Base-by-base conservation (phyloP, 1,140 invertebrate species). In the Coelopa frigida region DNA sequence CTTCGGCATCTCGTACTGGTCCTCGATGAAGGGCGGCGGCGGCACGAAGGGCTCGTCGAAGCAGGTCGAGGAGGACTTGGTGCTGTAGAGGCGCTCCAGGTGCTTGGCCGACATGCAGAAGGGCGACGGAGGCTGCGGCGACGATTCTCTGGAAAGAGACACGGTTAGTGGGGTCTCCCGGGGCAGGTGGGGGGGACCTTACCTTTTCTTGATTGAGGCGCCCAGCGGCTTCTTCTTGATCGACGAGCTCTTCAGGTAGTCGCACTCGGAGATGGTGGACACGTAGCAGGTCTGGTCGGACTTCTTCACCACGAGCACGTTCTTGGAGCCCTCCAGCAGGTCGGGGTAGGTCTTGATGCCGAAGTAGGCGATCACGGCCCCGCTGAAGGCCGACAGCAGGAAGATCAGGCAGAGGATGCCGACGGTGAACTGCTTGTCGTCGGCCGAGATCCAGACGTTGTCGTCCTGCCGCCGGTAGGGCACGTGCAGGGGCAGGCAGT, bases 1-100 rank as follows among this genome's bases (percentile, higher is more conserved):
- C 22, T 55, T 61, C 0, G 58, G 57, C 42, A 57, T 50, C 36
- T 61, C 58, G 23, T 61, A 61, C 23, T 54, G 52, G 27, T 55
- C 54, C 15, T 38, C 32, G 33, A 32, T 23, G 31, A 8, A 37
- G 29, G 10, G 44, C 15, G 14, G 48, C 46, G 18, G 39, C 35
- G 17, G 49, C 2, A 27, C 15, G 14, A 58, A 56, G 2, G 44
- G 37, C 8, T 53, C 49, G 7, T 58, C 54, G 31, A 56, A 51
- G 22, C 32, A 47, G 7, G 54, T 55, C 0, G 51, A 49, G 3
- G 49, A 47, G 0, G 56, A 51, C 11, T 44, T 38, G 6, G 43
- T 7, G 21, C 55, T 56, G 4, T 35, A n/a, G 1, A 26, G 7
- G 32, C 29, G 10, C 7, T 39, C 37, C 22, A 49, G 41, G 21